Evolutionary conservation across 2,888 invertebrate species (phyloP), one percentile per base, ranked within the genome.

Genomic region (Sinhomidia bicolor): DNA sequence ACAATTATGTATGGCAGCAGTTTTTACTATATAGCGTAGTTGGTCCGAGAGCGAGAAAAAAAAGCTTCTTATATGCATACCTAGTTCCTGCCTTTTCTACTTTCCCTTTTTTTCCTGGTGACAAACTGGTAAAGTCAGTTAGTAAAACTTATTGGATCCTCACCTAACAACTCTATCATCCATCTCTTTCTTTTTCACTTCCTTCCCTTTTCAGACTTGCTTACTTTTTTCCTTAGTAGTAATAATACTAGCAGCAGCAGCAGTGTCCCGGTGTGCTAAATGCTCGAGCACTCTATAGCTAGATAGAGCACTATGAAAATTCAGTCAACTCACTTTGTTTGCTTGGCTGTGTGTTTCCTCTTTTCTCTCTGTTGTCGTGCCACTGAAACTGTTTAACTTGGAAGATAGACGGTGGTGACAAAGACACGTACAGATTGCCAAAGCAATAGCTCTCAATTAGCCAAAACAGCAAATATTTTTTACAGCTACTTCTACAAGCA

Each of bases 381-480:
- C 57, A 3, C 20, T 57, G 62, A 62, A 60, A n/a, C 32, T n/a
- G n/a, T 17, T 32, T 32, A 65, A 26, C 32, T 65, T n/a, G 32
- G 32, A 32, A 32, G 57, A 54, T 65, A 29, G 47, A 71, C 80
- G 51, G 36, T 44, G 76, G 87, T 87, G 87, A 82, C 79, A 80
- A 74, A 20, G 84, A 84, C 80, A 74, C 54, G 71, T 57, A 89
- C 84, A 85, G 76, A 85, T 89, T 84, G 89, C 68, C 84, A 76
- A 81, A 51, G 74, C 81, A 89, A 71, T 83, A 80, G 88, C 74
- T 84, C 88, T 88, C 88, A 88, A 88, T 88, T 88, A 88, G 88
- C 83, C 65, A 78, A 83, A 78, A 87, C 82, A 76, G 85, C 78
- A 78, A 17, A 62, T 47, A 32, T 76, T 81, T 81, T 76, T 81